Conservation (phyloP, 2,113 vertebrate genomes). For the Callionymus lyra region DNA sequence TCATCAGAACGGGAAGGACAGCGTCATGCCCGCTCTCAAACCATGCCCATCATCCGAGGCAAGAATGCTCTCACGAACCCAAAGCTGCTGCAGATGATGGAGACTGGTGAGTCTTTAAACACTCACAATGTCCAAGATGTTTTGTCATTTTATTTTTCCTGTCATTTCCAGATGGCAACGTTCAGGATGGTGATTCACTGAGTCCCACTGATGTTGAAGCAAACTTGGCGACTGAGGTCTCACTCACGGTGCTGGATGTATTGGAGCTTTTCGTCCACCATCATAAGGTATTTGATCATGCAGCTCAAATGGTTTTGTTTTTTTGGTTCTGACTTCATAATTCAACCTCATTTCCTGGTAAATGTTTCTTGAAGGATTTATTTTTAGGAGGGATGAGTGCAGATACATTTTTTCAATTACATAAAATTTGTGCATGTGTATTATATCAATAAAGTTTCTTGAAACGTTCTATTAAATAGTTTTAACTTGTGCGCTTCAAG, state of each 20-base stretch:
- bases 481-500: too few species aligned
- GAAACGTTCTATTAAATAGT: too few species aligned
- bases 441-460: too few species aligned
- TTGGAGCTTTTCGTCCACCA: slow-evolving; percentile 85
- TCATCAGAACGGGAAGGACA: slow-evolving; percentile 82
- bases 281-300: slow-evolving; percentile 74
- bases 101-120: slow-evolving; percentile 64
- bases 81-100: slow-evolving; percentile 93
- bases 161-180: slow-evolving; percentile 59
- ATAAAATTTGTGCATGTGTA: too few species aligned
- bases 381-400: too few species aligned
- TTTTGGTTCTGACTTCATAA: too few species aligned
- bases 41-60: slow-evolving; percentile 89
- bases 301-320: too few species aligned
- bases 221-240: slow-evolving; percentile 87
- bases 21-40: slow-evolving; percentile 89
- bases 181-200: slow-evolving; percentile 79
- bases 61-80: slow-evolving; percentile 95
- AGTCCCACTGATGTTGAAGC: slow-evolving; percentile 89
- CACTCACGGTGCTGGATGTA: slow-evolving; percentile 85
- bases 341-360: too few species aligned
- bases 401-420: too few species aligned
- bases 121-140: slow-evolving; percentile 52
- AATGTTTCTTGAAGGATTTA: too few species aligned
- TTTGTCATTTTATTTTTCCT: background rate